Evolutionary conservation across 2,797 vertebrate genomes (phyloP).

Genomic region (Cirrhinus mrigala): DNA sequence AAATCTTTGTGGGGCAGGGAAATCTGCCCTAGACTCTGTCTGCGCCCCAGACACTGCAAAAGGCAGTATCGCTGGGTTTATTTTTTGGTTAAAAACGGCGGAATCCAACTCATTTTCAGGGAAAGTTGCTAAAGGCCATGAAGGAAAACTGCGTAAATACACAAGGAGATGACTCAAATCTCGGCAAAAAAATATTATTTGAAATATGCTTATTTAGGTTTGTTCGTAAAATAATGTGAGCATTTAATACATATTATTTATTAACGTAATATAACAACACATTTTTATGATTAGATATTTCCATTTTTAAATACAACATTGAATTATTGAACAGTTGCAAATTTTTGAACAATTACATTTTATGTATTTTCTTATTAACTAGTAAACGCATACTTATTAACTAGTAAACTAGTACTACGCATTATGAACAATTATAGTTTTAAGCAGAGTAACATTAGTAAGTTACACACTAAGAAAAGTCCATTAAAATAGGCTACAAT

Average conservation of each 20-base stretch:
- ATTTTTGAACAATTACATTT: background rate
- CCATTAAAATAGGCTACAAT: too few relatives aligned
- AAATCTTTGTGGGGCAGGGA: background rate
- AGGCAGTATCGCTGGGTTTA: background rate
- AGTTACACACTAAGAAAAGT: background rate
- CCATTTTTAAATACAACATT: background rate
- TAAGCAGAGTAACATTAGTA: background rate
- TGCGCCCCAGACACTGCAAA: background rate
- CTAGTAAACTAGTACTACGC: background rate
- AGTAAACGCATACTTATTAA: too few relatives aligned
- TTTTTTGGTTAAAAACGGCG: background rate
- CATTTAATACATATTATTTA: too few relatives aligned
- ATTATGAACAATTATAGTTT: background rate
- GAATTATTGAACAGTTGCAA: background rate
- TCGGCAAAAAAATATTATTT: too few relatives aligned
- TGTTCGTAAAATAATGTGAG: too few relatives aligned
- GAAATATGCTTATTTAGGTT: too few relatives aligned
- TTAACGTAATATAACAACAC: too few relatives aligned
- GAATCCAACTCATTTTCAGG: background rate
- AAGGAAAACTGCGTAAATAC: too few relatives aligned
- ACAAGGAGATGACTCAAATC: too few relatives aligned
- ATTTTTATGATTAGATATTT: too few relatives aligned
- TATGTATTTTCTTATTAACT: background rate
- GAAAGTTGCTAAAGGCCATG: too few relatives aligned
- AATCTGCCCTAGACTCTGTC: background rate